Conservation (phyloP, 92 coral and sea anemone species). For the Epizoanthus fatuus region DNA sequence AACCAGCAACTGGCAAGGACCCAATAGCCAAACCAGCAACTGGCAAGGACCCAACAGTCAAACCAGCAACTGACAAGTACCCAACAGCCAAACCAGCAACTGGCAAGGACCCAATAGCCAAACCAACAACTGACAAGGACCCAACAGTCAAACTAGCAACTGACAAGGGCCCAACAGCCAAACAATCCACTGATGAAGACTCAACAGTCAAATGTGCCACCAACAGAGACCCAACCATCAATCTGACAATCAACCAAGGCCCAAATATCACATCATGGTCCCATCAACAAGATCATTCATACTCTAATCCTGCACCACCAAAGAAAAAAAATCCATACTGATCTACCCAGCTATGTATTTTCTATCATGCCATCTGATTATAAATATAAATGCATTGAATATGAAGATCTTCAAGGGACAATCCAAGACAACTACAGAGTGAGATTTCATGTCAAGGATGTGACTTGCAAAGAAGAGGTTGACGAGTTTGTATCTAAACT, state of each 20-base stretch:
- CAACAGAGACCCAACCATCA: too few relatives aligned
- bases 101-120: not conserved
- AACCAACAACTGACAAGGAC: too few relatives aligned
- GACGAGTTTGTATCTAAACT: conserved; percentile 27
- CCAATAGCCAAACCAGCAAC: too few relatives aligned
- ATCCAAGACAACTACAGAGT: conserved; percentile 35
- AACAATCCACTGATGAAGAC: too few relatives aligned
- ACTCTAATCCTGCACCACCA: conserved; percentile 7
- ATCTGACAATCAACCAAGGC: not conserved
- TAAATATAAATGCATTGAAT: conserved; percentile 40
- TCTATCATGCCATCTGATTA: conserved; percentile 57
- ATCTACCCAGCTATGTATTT: conserved; percentile 36
- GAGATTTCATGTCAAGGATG: conserved; percentile 20
- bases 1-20: too few relatives aligned
- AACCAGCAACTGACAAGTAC: not conserved
- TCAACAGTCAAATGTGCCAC: too few relatives aligned
- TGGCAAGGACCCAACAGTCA: too few relatives aligned
- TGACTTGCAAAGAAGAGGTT: conserved; percentile 49
- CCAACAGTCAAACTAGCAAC: too few relatives aligned
- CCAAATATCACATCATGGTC: not conserved
- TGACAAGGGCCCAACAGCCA: too few relatives aligned
- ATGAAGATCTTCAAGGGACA: conserved; percentile 34
- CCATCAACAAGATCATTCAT: conserved; percentile 26
- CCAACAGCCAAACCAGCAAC: not conserved
- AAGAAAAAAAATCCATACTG: conserved; percentile 43